Conservation (phyloP, 2,113 vertebrate genomes). For the Vulpes vulpes region DNA sequence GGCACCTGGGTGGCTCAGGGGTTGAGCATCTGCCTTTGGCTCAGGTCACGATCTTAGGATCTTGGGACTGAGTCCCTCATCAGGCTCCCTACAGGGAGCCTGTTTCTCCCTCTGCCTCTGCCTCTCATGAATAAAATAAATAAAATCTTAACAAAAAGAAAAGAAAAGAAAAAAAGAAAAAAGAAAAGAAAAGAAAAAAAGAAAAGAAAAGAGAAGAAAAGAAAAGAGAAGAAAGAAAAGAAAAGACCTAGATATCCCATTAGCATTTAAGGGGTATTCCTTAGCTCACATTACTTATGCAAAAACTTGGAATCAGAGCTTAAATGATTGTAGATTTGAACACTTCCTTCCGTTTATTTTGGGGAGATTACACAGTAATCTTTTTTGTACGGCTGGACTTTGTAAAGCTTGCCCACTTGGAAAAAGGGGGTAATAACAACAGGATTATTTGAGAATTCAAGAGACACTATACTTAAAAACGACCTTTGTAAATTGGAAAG, state of each 20-base stretch:
- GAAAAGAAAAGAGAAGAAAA: no score
- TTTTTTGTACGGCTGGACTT: background rate
- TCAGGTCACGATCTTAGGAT: no score
- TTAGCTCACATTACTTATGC: background rate
- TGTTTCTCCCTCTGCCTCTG: no score
- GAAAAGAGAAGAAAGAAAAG: background rate
- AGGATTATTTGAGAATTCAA: conserved; percentile 44
- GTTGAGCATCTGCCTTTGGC: no score
- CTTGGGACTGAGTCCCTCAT: no score
- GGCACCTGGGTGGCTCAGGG: no score
- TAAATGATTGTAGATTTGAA: background rate
- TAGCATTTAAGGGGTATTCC: background rate
- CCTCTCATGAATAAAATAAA: no score
- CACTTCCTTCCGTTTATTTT: background rate
- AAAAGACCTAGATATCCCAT: background rate
- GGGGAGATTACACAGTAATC: background rate
- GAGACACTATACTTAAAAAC: conserved; percentile 43
- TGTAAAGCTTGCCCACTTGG: conserved; percentile 32
- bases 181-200: no score
- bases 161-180: no score
- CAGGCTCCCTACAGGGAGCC: no score
- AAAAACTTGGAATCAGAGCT: background rate
- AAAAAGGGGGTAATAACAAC: conserved; percentile 37
- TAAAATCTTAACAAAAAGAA: no score
- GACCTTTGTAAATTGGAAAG: conserved; percentile 19